Evolutionary conservation across 2,888 invertebrate species (phyloP).

Genomic region (Acronicta psi): DNA sequence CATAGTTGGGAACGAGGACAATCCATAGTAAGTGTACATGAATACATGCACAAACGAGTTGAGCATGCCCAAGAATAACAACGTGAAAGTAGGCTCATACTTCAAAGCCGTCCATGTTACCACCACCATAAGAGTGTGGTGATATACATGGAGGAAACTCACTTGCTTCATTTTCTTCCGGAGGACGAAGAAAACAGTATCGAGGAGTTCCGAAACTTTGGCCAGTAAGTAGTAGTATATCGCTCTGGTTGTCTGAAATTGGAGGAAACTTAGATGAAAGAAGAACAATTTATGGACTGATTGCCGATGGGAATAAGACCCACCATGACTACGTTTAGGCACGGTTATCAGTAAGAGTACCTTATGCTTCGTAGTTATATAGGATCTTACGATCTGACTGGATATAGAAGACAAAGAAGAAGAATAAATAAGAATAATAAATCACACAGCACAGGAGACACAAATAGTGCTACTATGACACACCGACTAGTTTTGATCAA

Average conservation of each 20-base stretch:
- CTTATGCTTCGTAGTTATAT: too few relatives aligned
- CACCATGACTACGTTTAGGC: too few relatives aligned
- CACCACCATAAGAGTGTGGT: conserved; percentile 89
- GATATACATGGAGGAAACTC: conserved; percentile 95
- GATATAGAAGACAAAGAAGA: too few relatives aligned
- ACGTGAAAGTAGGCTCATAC: conserved; percentile 43
- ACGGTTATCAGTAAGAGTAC: too few relatives aligned
- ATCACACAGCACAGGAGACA: too few relatives aligned
- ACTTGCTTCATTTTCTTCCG: conserved; percentile 93
- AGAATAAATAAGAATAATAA: too few relatives aligned
- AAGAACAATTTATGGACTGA: not conserved
- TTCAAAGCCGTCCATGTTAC: conserved; percentile 90
- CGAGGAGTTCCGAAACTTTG: conserved; percentile 91
- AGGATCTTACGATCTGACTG: too few relatives aligned
- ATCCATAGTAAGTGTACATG: conserved; percentile 93
- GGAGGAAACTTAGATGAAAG: not conserved
- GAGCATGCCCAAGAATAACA: conserved; percentile 30
- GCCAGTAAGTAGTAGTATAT: conserved; percentile 89
- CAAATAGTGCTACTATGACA: too few relatives aligned
- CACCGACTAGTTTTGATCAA: too few relatives aligned
- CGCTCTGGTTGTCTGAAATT: conserved; percentile 48
- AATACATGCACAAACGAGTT: conserved; percentile 89
- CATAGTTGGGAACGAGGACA: conserved; percentile 91
- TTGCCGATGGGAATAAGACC: too few relatives aligned
- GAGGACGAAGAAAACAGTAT: conserved; percentile 95